Evolutionary conservation across 2,888 invertebrate genomes (phyloP).

Genomic region (Gastrophysa polygoni): DNA sequence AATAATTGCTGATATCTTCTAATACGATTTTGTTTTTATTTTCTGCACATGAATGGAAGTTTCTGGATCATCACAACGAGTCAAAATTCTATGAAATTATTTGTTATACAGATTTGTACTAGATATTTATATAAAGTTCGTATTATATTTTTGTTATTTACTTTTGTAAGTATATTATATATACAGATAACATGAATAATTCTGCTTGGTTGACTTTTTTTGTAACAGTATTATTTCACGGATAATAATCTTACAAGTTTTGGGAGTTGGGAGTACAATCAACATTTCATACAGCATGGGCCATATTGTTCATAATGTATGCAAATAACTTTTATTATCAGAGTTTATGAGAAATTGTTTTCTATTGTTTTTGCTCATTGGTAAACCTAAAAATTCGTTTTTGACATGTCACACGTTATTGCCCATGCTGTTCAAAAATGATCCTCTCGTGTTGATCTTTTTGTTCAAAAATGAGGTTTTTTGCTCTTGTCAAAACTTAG

Average conservation of each 20-base stretch:
- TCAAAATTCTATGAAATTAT: slow-evolving; percentile 24
- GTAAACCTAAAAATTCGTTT: too few species aligned
- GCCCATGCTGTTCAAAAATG: too few species aligned
- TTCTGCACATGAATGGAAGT: background rate
- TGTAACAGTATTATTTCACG: background rate
- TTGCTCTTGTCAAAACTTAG: too few species aligned
- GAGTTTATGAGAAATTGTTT: too few species aligned
- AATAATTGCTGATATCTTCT: too few species aligned
- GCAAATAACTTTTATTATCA: too few species aligned
- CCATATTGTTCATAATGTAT: too few species aligned
- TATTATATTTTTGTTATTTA: slow-evolving; percentile 31
- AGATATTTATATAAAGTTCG: slow-evolving; percentile 30
- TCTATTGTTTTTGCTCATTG: too few species aligned
- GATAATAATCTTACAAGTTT: background rate
- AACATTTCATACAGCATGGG: too few species aligned
- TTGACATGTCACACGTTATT: too few species aligned
- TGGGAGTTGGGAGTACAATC: background rate
- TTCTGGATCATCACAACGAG: background rate
- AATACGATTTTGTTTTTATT: background rate
- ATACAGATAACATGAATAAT: background rate
- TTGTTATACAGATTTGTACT: slow-evolving; percentile 26
- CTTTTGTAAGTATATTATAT: slow-evolving; percentile 19
- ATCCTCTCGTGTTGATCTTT: too few species aligned
- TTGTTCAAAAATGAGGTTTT: too few species aligned
- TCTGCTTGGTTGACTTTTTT: background rate